These are phyloP conservation scores for Phymorhynchus buccinoides DNA, from an alignment of 1,140 invertebrate genomes.

Conservation along the genomic window DNA sequence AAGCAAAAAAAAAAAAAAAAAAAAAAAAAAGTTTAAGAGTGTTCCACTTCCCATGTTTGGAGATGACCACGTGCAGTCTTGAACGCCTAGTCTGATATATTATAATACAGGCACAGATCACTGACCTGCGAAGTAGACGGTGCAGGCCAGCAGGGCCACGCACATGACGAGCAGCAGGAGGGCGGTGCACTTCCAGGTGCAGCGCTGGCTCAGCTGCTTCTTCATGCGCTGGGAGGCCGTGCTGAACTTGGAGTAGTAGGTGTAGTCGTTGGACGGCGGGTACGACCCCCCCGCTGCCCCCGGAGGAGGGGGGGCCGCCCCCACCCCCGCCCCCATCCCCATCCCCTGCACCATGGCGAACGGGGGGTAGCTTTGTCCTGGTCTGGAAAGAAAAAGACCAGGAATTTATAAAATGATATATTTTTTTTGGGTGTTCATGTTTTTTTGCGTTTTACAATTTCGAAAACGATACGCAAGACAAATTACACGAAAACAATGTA, in stretches of 20 bases:
- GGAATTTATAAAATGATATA: neutral
- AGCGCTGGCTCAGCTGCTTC: constrained; percentile 73
- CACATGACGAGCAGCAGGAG: constrained; percentile 88
- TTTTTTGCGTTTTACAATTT: neutral
- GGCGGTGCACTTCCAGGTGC: constrained; percentile 91
- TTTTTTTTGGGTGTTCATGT: neutral
- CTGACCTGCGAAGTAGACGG: constrained; percentile 92
- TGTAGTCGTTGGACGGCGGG: constrained; percentile 82
- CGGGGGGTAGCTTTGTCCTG: constrained; percentile 79
- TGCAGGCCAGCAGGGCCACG: constrained; percentile 84
- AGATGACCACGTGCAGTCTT: too few species aligned
- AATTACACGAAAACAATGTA: too few species aligned
- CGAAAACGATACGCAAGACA: too few species aligned
- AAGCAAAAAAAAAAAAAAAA: neutral
- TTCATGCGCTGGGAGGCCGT: constrained; percentile 82
- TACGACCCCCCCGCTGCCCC: constrained; percentile 84
- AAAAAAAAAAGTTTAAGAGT: too few species aligned
- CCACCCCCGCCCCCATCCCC: too few species aligned
- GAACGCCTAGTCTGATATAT: too few species aligned
- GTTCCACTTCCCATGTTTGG: too few species aligned
- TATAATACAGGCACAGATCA: neutral
- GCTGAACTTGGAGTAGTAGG: constrained; percentile 91
- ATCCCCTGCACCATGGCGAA: constrained; percentile 72
- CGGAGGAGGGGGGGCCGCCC: too few species aligned
- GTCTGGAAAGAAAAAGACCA: constrained; percentile 65